Evolutionary conservation across 2,113 vertebrate genomes (phyloP), one percentile per base, ranked within the genome.

Genomic region (Rhinichthys klamathensis): DNA sequence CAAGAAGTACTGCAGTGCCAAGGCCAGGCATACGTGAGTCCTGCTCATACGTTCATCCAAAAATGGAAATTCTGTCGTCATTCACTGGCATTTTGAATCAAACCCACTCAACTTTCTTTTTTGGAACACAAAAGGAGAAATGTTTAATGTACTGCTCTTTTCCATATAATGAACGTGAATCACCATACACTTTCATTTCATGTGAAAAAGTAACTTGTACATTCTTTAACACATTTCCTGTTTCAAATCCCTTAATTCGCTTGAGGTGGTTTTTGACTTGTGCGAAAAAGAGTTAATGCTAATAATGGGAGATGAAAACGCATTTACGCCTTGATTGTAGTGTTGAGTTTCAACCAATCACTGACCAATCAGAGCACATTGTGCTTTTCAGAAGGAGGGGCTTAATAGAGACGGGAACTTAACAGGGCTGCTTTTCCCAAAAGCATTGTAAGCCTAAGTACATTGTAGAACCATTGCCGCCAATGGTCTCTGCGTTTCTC

Each of bases 21-120:
- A 99, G 91, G 98, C 97, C n/a, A 95, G 96, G 89, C 98, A 99
- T 88, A 94, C 94, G 98, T 99, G 91, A 98, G 98, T 97, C 6
- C 25, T 38, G 2, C 41, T 41, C 49, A 15, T 74, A 4, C 21
- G 0, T 67, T 2, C 1, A 7, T 49, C 25, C 16, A 6, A 25
- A 73, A 44, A 73, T 73, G 23, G 69, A 44, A 44, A 41, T n/a
- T 41, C 30, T 70, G 18, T 41, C 10, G 3, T 41, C 21, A 44
- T 69, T 21, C 18, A 21, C 18, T 38, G 3, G 18, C 11, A 11
- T 70, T 38, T 21, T 70, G 16, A 35, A 12, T 70, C 35, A 44
- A 72, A 72, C 69, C 35, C 70, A 12, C 5, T 44, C 23, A 46
- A 72, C 9, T 13, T 73, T 46, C 12, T 13, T 73, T 73, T 0